Evolutionary conservation across 2,888 invertebrate genomes (phyloP).

Genomic region (Hipparchia sbordonii): DNA sequence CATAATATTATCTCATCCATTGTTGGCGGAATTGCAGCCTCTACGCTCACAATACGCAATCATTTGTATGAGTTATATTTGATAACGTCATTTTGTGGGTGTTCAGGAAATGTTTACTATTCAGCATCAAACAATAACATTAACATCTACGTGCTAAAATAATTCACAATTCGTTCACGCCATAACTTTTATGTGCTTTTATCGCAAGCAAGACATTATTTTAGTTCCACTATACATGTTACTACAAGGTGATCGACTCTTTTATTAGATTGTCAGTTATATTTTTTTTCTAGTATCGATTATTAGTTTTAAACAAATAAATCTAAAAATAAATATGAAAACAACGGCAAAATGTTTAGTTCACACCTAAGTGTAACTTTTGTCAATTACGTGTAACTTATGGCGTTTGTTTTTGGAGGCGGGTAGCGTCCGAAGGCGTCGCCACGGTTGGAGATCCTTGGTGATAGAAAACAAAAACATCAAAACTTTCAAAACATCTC

Average conservation of each 20-base stretch:
- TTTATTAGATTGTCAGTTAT: slow-evolving; percentile 30
- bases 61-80: slow-evolving; percentile 36
- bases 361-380: not conserved
- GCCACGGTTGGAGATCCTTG: no score
- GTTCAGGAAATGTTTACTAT: slow-evolving; percentile 44
- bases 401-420: no score
- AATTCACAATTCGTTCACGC: slow-evolving; percentile 30
- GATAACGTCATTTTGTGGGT: slow-evolving; percentile 33
- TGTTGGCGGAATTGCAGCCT: slow-evolving; percentile 14
- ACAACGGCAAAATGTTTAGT: not conserved
- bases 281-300: slow-evolving; percentile 10
- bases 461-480: no score
- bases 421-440: no score
- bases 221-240: slow-evolving; percentile 3
- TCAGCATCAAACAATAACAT: slow-evolving; percentile 40
- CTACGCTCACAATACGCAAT: slow-evolving; percentile 32
- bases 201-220: slow-evolving; percentile 5
- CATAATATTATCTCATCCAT: slow-evolving; percentile 3
- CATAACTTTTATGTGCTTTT: slow-evolving; percentile 21
- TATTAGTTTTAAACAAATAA: not conserved
- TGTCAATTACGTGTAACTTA: not conserved
- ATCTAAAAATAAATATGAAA: not conserved
- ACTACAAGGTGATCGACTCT: slow-evolving; percentile 17
- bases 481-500: no score
- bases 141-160: slow-evolving; percentile 40